These are phyloP conservation scores for Apocheima hispidaria DNA, from an alignment of 2,888 invertebrate species.

Conservation along the genomic window DNA sequence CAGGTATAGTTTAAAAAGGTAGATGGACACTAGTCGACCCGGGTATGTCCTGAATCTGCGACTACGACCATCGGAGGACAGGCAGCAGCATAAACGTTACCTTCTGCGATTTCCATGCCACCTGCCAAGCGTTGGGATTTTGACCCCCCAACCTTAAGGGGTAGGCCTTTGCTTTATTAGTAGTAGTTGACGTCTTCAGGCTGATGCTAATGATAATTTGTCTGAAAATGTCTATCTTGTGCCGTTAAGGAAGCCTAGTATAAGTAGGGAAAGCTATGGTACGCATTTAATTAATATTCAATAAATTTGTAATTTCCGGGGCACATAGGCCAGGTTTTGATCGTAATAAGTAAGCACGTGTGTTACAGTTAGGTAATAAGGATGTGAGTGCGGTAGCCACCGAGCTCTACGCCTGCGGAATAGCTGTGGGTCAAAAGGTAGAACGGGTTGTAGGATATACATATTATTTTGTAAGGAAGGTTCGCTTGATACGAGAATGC, in stretches of 20 bases:
- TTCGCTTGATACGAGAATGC: conserved; percentile 16
- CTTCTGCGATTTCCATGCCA: too few species aligned
- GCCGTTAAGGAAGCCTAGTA: conserved; percentile 28
- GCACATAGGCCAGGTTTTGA: conserved; percentile 14
- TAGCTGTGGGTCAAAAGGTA: conserved; percentile 48
- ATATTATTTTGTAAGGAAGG: conserved; percentile 46
- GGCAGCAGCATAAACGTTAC: too few species aligned
- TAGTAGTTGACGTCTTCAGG: too few species aligned
- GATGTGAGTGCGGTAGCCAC: conserved; percentile 14
- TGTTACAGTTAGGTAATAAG: conserved; percentile 31
- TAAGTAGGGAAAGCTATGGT: conserved; percentile 18
- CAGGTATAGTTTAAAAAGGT: too few species aligned
- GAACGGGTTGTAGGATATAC: conserved; percentile 41
- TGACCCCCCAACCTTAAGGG: too few species aligned
- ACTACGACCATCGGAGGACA: too few species aligned
- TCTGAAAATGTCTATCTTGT: conserved; percentile 9
- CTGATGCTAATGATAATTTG: too few species aligned
- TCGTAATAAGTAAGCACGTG: conserved; percentile 1
- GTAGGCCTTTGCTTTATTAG: too few species aligned
- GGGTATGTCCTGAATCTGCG: too few species aligned
- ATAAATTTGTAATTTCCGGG: conserved; percentile 25
- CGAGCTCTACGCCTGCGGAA: conserved; percentile 5
- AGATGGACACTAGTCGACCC: too few species aligned
- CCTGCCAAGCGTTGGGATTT: too few species aligned
- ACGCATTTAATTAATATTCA: conserved; percentile 27